Conservation (phyloP, 2,888 invertebrate genomes). For the Nemapogon koenigi region DNA sequence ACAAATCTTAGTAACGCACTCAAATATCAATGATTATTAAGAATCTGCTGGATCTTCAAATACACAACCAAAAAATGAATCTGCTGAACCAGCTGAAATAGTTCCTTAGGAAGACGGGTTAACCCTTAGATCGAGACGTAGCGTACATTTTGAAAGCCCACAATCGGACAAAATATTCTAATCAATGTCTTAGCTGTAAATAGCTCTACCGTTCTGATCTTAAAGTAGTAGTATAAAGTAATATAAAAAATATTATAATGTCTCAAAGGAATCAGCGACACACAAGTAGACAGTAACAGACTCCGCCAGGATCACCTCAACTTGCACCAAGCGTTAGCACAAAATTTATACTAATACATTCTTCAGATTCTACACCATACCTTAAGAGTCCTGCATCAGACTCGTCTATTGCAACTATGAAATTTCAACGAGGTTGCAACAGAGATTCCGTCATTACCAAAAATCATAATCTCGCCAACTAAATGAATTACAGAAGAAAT, state of each 20-base stretch:
- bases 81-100: slow-evolving; percentile 13
- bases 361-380: slow-evolving; percentile 8
- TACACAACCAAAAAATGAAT: slow-evolving; percentile 10
- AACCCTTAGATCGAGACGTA: slow-evolving; percentile 10
- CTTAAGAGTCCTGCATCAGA: slow-evolving; percentile 10
- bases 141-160: slow-evolving; percentile 10
- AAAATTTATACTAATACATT: too few species aligned
- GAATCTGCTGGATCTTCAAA: too few species aligned
- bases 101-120: too few species aligned
- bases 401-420: slow-evolving; percentile 9
- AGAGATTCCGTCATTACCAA: slow-evolving; percentile 8
- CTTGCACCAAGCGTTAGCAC: too few species aligned
- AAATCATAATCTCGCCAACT: slow-evolving; percentile 6
- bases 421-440: slow-evolving; percentile 9
- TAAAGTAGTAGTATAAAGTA: too few species aligned
- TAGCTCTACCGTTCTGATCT: too few species aligned
- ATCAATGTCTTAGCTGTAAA: too few species aligned
- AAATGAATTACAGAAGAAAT: slow-evolving; percentile 11
- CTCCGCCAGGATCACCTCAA: too few species aligned
- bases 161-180: slow-evolving; percentile 8
- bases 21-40: too few species aligned
- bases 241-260: too few species aligned
- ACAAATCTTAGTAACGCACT: slow-evolving; percentile 10
- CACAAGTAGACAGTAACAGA: too few species aligned
- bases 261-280: too few species aligned